Percentiles rank a stretch among this genome's conserved stretches.
phyloP scores from a whole-genome alignment of 2,797 vertebrate species.

The Cygnus olor region DNA sequence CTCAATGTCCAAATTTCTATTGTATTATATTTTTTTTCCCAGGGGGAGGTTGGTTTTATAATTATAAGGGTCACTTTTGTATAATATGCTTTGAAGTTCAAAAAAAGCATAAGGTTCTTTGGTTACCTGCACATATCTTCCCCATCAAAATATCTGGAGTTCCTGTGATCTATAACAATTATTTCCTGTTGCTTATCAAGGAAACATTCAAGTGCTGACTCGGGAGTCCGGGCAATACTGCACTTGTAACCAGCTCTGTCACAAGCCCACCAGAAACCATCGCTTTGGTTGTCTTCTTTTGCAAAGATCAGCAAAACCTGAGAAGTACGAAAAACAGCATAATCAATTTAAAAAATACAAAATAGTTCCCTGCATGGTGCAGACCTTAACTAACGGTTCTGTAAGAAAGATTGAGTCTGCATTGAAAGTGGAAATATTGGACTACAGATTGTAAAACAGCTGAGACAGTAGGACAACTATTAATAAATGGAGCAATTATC shows the following conservation, averaged over 20 bases:
- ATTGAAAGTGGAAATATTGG: background rate
- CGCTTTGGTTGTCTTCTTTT: constrained; percentile 95
- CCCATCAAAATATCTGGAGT: constrained; percentile 87
- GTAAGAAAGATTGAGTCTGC: background rate
- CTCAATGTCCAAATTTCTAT: background rate
- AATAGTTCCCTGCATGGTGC: background rate
- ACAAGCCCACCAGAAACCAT: constrained; percentile 97
- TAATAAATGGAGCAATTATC: background rate
- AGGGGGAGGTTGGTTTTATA: background rate
- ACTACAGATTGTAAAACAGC: background rate
- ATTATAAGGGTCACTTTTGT: background rate
- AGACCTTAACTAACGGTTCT: background rate
- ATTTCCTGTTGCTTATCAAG: constrained; percentile 96
- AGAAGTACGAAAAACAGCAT: constrained; percentile 20
- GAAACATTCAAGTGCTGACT: constrained; percentile 92
- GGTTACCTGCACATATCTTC: constrained; percentile 90
- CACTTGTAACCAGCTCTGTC: constrained; percentile 92
- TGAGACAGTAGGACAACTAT: background rate
- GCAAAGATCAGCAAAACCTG: constrained; percentile 96
- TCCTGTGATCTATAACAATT: constrained; percentile 90
- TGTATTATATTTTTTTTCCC: background rate
- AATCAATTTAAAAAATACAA: background rate
- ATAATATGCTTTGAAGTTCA: background rate
- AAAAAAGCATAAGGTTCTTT: background rate
- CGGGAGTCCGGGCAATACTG: constrained; percentile 88